Percentiles rank a stretch among this genome's conserved stretches.
phyloP scores from a whole-genome alignment of 1,140 invertebrate genomes.

The Leptonema lineaticorne region DNA sequence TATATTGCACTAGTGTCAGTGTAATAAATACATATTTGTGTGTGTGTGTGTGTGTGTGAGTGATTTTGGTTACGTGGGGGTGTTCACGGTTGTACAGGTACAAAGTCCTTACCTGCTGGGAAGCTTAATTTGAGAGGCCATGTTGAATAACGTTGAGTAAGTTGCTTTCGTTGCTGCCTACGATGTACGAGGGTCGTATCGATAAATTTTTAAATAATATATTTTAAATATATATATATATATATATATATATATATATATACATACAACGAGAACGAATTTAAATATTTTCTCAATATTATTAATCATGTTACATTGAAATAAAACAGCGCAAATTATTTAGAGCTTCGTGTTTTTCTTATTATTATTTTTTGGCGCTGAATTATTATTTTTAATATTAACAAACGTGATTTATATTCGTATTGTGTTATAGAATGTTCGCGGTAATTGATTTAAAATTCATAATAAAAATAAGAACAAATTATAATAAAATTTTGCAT shows the following conservation, averaged over 20 bases:
- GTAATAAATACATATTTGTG: neutral
- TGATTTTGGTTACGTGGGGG: neutral
- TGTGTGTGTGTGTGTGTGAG: neutral
- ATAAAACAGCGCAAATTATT: no score
- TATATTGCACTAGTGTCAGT: neutral
- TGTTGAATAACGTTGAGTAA: constrained; percentile 33
- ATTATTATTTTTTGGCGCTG: no score
- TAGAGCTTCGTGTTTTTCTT: no score
- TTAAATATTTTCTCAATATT: no score
- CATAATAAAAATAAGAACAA: no score
- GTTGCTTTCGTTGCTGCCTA: constrained; percentile 27
- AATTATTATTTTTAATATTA: no score
- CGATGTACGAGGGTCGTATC: constrained; percentile 8
- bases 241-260: neutral
- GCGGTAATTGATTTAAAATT: no score
- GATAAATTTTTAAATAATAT: neutral
- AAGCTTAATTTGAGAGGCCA: constrained; percentile 32
- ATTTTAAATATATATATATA: neutral
- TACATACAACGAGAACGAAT: no score
- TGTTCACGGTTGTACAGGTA: constrained; percentile 22
- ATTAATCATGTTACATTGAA: no score
- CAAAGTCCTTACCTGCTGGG: constrained; percentile 27
- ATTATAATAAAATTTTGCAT: no score
- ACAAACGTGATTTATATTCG: no score
- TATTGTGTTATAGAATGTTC: no score